Evolutionary conservation across 2,113 vertebrate genomes (phyloP), one percentile per base, ranked within the genome.

Genomic region (Myotis yumanensis): DNA sequence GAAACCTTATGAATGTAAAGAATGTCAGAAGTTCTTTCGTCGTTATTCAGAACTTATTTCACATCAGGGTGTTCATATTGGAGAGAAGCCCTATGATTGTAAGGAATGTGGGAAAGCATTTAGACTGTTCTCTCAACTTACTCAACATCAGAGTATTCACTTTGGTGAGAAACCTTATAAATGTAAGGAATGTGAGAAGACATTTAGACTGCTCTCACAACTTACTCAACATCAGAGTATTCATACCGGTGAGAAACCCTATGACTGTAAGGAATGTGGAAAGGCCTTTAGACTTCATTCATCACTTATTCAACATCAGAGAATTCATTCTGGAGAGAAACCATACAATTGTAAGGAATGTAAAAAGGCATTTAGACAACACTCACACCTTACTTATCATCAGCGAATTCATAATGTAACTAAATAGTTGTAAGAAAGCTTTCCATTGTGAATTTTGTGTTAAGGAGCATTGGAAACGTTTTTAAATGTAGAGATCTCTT

Each of bases 261-360:
- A 97, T 71, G 96, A 96, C 46, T 98, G 98, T 89, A 95, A 94
- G 46, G 97, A 97, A 48, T 98, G 98, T 86, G 97, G 96, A 0
- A 98, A 97, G 43, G 96, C 97, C 90, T 98, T 97, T n/a, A 86
- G 97, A 37, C 97, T 97, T 85, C 96, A 97, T 59, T 98, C 97
- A 15, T 97, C 96, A 1, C 97, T 98, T 16, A 96, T 94, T 79
- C 97, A 97, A 1, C 97, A 98, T 76, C 96, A 97, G 92, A 97
- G 97, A 72, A 97, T 97, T 81, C 98, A 98, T 77, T 97, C 97
- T 43, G 98, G 98, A 2, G 98, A 99, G 97, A 98, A 97, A 72
- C 98, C 98, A 0, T 99, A 98, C 95, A 94, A 97, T 96, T 99
- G 99, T 76, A 96, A 98, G n/a, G 97, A 98, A 95, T 98, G 98